These are phyloP conservation scores for Deilephila porcellus DNA, from an alignment of 2,888 invertebrate genomes.

Conservation along the genomic window DNA sequence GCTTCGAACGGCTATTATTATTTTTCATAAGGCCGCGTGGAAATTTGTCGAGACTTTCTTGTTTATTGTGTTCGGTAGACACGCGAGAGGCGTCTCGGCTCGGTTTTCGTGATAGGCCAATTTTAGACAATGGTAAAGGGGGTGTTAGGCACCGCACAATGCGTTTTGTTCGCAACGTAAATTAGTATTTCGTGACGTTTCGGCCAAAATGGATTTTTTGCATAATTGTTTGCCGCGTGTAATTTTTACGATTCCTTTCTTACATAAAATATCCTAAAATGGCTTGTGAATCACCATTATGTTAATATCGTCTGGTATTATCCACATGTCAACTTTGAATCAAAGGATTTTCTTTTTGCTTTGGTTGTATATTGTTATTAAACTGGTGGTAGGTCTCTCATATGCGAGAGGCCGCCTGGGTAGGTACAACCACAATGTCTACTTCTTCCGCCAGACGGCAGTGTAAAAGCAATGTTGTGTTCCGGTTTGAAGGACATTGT, in stretches of 20 bases:
- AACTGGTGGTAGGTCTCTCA: too few species aligned
- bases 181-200: background rate
- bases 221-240: background rate
- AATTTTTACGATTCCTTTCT: background rate
- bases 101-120: constrained; percentile 16
- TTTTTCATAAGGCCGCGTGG: constrained; percentile 38
- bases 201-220: background rate
- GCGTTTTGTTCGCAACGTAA: constrained; percentile 5
- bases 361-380: too few species aligned
- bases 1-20: constrained; percentile 41
- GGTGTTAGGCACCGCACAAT: background rate
- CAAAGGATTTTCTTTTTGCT: background rate
- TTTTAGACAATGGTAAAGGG: constrained; percentile 3
- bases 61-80: constrained; percentile 15
- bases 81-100: constrained; percentile 2
- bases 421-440: too few species aligned
- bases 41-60: constrained; percentile 7
- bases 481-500: too few species aligned
- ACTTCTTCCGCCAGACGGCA: too few species aligned
- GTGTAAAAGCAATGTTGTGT: too few species aligned
- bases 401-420: too few species aligned
- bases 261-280: too few species aligned
- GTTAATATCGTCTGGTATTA: background rate
- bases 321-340: background rate
- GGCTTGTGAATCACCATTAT: too few species aligned